A percentile compares a stretch with the other conserved stretches of the same genome.
phyloP scores from a whole-genome alignment of 2,888 invertebrate species.

The Hypsopygia costalis region DNA sequence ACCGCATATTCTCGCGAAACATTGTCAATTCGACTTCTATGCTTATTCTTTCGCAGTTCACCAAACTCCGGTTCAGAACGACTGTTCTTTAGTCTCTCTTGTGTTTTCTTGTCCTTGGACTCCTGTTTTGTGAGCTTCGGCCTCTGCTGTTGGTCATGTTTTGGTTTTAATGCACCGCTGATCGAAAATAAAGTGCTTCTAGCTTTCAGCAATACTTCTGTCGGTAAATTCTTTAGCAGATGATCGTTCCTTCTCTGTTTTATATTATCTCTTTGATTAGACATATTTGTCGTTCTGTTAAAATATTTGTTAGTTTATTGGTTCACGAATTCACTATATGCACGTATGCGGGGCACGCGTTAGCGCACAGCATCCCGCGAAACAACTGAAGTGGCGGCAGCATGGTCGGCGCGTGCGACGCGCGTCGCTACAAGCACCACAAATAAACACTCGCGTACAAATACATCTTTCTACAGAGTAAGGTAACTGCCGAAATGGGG shows the following conservation, averaged over 20 bases:
- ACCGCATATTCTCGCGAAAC: constrained; percentile 35
- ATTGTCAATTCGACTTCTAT: constrained; percentile 51
- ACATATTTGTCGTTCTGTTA: constrained; percentile 39
- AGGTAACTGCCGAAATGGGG: constrained; percentile 1
- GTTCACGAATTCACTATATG: constrained; percentile 19
- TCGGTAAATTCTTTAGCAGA: constrained; percentile 63
- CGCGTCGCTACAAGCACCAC: constrained; percentile 59
- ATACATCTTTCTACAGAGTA: neutral
- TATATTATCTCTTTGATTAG: constrained; percentile 56
- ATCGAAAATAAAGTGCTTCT: constrained; percentile 67
- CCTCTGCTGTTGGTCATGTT: constrained; percentile 46
- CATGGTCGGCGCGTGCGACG: constrained; percentile 62
- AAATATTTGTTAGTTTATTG: neutral
- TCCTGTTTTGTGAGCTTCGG: constrained; percentile 60
- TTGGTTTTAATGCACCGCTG: constrained; percentile 69
- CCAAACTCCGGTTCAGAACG: constrained; percentile 66
- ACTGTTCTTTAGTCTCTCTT: constrained; percentile 56
- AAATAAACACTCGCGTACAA: constrained; percentile 67
- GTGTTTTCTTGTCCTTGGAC: constrained; percentile 63
- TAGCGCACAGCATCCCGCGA: constrained; percentile 45
- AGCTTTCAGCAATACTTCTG: constrained; percentile 68
- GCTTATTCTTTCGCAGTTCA: constrained; percentile 51
- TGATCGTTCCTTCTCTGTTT: constrained; percentile 66
- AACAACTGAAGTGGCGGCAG: constrained; percentile 62
- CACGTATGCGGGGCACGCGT: constrained; percentile 41